phyloP scores from a whole-genome alignment of 2,888 invertebrate genomes.

The Epinotia nisella region DNA sequence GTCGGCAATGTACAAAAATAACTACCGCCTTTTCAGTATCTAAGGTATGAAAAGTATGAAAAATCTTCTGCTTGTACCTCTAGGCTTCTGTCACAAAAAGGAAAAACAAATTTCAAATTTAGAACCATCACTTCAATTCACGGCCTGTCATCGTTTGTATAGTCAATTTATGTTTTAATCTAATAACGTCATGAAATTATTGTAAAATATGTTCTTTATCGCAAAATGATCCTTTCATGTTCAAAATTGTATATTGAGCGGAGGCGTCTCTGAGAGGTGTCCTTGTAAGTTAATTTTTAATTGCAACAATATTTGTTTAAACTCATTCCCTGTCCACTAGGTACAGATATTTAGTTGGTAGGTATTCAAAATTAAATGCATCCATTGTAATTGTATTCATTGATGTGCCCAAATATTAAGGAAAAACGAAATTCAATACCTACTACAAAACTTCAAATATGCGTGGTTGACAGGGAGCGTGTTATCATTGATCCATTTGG shows the following conservation, averaged over 20 bases:
- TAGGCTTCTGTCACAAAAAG: neutral
- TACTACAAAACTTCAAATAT: neutral
- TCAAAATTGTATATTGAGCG: slow-evolving; percentile 11
- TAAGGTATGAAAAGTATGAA: slow-evolving; percentile 48
- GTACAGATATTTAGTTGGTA: too few relatives aligned
- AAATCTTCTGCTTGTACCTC: slow-evolving; percentile 34
- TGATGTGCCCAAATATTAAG: neutral
- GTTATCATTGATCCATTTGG: neutral
- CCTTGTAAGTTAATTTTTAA: slow-evolving; percentile 48
- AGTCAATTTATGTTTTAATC: slow-evolving; percentile 45
- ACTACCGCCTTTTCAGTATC: too few relatives aligned
- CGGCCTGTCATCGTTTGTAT: slow-evolving; percentile 44
- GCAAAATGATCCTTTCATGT: slow-evolving; percentile 71
- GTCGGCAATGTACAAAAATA: too few relatives aligned
- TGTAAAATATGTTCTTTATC: slow-evolving; percentile 75
- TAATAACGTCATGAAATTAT: slow-evolving; percentile 58
- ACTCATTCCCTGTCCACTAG: neutral
- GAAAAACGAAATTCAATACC: neutral
- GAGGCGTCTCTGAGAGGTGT: slow-evolving; percentile 11
- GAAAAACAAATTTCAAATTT: slow-evolving; percentile 20
- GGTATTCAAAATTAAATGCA: too few relatives aligned
- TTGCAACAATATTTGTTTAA: neutral
- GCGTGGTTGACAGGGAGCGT: neutral
- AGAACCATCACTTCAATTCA: slow-evolving; percentile 20
- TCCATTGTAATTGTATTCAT: neutral